A percentile compares a stretch with the other conserved stretches of the same genome.
Conservation (phyloP, 2,888 invertebrate genomes). For the Hemistola chrysoprasaria region DNA sequence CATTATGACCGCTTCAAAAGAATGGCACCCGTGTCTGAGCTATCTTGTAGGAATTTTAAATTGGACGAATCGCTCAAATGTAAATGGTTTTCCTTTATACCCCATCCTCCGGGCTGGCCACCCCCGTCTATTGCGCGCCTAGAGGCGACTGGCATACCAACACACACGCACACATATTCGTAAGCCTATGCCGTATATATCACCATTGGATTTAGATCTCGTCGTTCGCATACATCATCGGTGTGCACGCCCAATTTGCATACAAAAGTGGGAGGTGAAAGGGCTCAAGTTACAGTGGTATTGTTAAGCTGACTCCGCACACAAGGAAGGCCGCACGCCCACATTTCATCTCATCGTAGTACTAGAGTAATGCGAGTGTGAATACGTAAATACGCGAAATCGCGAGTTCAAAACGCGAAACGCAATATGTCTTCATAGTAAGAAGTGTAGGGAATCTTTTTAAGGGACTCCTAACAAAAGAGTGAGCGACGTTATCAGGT, state of each 20-base stretch:
- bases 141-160: constrained; percentile 81
- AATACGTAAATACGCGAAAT: constrained; percentile 80
- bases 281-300: constrained; percentile 57
- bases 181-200: constrained; percentile 71
- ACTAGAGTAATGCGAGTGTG: constrained; percentile 79
- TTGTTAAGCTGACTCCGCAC: constrained; percentile 69
- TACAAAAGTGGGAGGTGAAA: constrained; percentile 45
- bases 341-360: constrained; percentile 74
- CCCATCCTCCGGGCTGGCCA: constrained; percentile 79
- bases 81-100: constrained; percentile 84
- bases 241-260: constrained; percentile 55
- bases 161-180: constrained; percentile 69
- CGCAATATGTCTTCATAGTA: constrained; percentile 79
- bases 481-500: constrained; percentile 59
- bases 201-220: constrained; percentile 64
- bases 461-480: constrained; percentile 67
- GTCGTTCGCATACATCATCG: constrained; percentile 69
- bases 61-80: constrained; percentile 84
- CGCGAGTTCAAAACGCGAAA: constrained; percentile 81
- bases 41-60: constrained; percentile 83
- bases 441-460: constrained; percentile 73
- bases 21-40: constrained; percentile 81
- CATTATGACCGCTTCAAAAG: constrained; percentile 77
- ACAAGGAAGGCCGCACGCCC: constrained; percentile 60
- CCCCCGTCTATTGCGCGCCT: constrained; percentile 80